Percentiles rank a stretch among this genome's conserved stretches.
These are phyloP conservation scores for Melanophora roralis DNA, from an alignment of 2,888 invertebrate species.

Conservation along the genomic window DNA sequence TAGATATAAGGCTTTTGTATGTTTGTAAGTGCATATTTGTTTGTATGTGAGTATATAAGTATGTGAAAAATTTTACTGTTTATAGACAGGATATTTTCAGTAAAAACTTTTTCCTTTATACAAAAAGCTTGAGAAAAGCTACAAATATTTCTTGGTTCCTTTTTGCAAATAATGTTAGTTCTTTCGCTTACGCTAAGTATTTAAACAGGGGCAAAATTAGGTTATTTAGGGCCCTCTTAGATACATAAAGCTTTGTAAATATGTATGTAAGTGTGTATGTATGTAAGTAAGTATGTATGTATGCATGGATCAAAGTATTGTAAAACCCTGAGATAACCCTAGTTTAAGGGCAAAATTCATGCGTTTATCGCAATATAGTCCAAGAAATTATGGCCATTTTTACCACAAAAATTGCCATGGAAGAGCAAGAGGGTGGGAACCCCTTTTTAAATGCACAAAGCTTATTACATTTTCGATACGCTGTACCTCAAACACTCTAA, in stretches of 20 bases:
- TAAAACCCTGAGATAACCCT: too few relatives aligned
- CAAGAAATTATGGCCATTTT: too few relatives aligned
- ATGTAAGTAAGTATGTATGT: too few relatives aligned
- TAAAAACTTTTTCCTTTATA: conserved; percentile 23
- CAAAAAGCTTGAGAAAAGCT: conserved; percentile 52
- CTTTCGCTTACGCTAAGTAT: conserved; percentile 39
- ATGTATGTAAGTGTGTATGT: too few relatives aligned
- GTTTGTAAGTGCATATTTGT: neutral
- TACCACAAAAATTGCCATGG: too few relatives aligned
- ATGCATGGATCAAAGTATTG: too few relatives aligned
- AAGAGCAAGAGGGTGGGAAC: too few relatives aligned
- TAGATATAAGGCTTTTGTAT: conserved; percentile 16
- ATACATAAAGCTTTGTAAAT: neutral
- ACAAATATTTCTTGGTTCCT: conserved; percentile 34
- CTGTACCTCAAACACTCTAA: too few relatives aligned
- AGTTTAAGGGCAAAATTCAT: too few relatives aligned
- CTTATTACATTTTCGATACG: too few relatives aligned
- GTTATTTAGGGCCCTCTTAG: conserved; percentile 24
- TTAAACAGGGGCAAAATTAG: conserved; percentile 28
- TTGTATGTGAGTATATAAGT: neutral
- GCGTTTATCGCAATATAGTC: too few relatives aligned
- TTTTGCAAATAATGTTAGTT: conserved; percentile 27
- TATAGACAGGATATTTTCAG: conserved; percentile 56
- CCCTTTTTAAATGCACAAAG: too few relatives aligned
- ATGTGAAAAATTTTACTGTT: conserved; percentile 34